Conservation (phyloP, 2,888 invertebrate species). For the Mimas tiliae region DNA sequence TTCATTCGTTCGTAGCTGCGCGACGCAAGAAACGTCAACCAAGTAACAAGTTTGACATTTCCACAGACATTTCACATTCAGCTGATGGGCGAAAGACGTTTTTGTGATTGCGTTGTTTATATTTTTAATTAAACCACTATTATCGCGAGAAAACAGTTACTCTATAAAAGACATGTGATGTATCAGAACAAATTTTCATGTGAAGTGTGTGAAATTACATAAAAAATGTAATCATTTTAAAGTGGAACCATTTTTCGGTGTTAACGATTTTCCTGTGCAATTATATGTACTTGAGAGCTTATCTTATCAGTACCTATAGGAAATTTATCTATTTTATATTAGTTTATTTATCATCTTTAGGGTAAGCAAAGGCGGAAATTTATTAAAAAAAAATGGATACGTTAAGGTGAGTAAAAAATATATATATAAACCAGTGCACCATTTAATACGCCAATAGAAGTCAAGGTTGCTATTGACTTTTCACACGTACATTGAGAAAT, state of each 20-base stretch:
- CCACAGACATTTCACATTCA: background rate
- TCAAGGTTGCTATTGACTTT: constrained; percentile 51
- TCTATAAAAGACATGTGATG: background rate
- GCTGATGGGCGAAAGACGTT: background rate
- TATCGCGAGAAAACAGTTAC: background rate
- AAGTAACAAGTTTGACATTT: no score
- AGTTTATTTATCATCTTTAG: constrained; percentile 33
- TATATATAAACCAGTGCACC: background rate
- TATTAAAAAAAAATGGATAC: constrained; percentile 58
- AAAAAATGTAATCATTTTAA: constrained; percentile 7
- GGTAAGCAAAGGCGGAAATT: constrained; percentile 28
- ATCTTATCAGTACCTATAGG: constrained; percentile 52
- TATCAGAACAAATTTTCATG: background rate
- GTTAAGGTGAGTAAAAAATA: constrained; percentile 47
- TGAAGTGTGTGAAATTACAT: background rate
- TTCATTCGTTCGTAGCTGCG: background rate
- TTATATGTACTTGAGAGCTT: constrained; percentile 33
- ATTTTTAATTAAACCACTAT: background rate
- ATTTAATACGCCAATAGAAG: constrained; percentile 36
- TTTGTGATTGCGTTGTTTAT: constrained; percentile 6
- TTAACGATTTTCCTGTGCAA: constrained; percentile 18
- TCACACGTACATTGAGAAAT: background rate
- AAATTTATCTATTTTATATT: constrained; percentile 36
- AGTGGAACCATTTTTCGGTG: constrained; percentile 4
- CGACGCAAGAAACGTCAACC: no score